These are phyloP conservation scores for Hypomecis punctinalis DNA, from an alignment of 2,888 invertebrate species.

Conservation along the genomic window DNA sequence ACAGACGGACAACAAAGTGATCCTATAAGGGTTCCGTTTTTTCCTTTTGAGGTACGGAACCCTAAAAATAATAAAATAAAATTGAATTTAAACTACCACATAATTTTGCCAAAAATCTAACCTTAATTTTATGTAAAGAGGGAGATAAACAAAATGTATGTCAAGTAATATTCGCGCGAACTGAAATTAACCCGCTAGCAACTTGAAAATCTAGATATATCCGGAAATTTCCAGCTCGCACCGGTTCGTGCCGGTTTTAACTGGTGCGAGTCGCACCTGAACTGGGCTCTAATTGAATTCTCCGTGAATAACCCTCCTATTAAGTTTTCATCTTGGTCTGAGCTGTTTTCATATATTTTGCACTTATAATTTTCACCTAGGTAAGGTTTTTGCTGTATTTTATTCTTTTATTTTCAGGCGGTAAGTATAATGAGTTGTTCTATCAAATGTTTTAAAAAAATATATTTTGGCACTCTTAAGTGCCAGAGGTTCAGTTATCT, in stretches of 20 bases:
- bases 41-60: too few relatives aligned
- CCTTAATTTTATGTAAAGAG: too few relatives aligned
- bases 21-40: too few relatives aligned
- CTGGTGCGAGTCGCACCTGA: conserved; percentile 52
- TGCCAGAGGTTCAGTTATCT: too few relatives aligned
- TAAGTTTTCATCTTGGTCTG: conserved; percentile 53
- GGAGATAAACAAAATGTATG: conserved; percentile 20
- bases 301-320: conserved; percentile 52
- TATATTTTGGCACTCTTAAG: too few relatives aligned
- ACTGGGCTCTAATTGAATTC: conserved; percentile 61
- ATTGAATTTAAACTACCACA: too few relatives aligned
- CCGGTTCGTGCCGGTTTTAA: conserved; percentile 41
- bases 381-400: neutral
- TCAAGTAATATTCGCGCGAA: conserved; percentile 44
- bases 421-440: too few relatives aligned
- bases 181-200: conserved; percentile 60
- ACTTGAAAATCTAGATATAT: conserved; percentile 54
- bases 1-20: too few relatives aligned
- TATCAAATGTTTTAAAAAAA: too few relatives aligned
- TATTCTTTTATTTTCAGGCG: neutral
- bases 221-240: conserved; percentile 46
- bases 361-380: conserved; percentile 16
- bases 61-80: too few relatives aligned
- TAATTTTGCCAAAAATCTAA: too few relatives aligned
- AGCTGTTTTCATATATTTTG: conserved; percentile 36